A percentile compares a stretch with the other conserved stretches of the same genome.
Conservation (phyloP, 2,888 invertebrate species). For the Andrena trimmerana region DNA sequence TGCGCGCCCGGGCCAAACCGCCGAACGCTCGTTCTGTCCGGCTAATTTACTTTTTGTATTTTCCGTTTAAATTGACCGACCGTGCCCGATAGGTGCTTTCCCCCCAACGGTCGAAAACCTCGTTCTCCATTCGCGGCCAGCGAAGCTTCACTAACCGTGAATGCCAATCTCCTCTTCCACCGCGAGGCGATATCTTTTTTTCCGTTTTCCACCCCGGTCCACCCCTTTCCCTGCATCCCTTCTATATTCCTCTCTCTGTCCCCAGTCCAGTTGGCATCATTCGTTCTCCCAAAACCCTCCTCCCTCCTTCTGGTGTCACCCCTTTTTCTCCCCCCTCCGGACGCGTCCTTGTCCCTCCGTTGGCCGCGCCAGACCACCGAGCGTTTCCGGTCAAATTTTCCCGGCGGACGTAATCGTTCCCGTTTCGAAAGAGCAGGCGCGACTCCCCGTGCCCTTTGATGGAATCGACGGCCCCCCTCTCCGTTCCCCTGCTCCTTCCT, state of each 20-base stretch:
- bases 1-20: constrained; percentile 68
- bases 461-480: constrained; percentile 35
- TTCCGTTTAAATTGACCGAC: constrained; percentile 83
- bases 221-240: constrained; percentile 1
- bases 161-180: constrained; percentile 79
- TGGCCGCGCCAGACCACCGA: constrained; percentile 40
- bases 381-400: constrained; percentile 71
- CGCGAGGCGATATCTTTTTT: constrained; percentile 67
- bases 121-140: constrained; percentile 76
- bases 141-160: constrained; percentile 77
- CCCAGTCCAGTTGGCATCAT: constrained; percentile 37
- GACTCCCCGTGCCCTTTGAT: constrained; percentile 61
- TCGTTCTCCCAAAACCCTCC: constrained; percentile 17
- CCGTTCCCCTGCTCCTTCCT: constrained; percentile 1
- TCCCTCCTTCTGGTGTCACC: background rate
- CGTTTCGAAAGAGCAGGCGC: constrained; percentile 51
- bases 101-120: constrained; percentile 57
- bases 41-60: constrained; percentile 84
- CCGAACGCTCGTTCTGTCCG: constrained; percentile 76
- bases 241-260: constrained; percentile 2
- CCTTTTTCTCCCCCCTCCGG: background rate
- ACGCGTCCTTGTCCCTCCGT: constrained; percentile 14
- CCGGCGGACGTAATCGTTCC: constrained; percentile 67
- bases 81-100: constrained; percentile 73
- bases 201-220: constrained; percentile 26